These are phyloP conservation scores for Ophion ellenae DNA, from an alignment of 2,888 invertebrate species.

Conservation along the genomic window DNA sequence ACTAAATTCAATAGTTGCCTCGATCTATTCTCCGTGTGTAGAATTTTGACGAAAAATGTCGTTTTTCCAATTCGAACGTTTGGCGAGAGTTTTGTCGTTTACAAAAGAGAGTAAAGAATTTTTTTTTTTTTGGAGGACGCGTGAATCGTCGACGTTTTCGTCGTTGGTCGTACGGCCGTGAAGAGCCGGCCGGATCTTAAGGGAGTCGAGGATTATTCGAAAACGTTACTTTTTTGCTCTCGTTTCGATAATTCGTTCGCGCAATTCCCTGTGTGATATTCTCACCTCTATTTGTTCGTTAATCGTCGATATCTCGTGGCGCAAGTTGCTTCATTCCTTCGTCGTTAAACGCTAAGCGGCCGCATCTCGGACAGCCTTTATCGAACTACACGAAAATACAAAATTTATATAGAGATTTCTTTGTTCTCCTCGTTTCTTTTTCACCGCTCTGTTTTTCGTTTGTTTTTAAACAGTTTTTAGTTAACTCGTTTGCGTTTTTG, in stretches of 20 bases:
- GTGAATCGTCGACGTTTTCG: slow-evolving; percentile 51
- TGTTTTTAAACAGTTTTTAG: slow-evolving; percentile 53
- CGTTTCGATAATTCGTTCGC: slow-evolving; percentile 1
- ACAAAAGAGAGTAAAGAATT: slow-evolving; percentile 13
- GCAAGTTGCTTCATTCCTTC: slow-evolving; percentile 45
- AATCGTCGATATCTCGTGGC: slow-evolving; percentile 43
- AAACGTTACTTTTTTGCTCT: slow-evolving; percentile 12
- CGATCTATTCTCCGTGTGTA: neutral
- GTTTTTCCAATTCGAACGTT: neutral
- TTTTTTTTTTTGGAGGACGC: slow-evolving; percentile 46
- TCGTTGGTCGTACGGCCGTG: slow-evolving; percentile 54
- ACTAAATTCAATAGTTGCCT: slow-evolving; percentile 2
- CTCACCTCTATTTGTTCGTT: slow-evolving; percentile 40
- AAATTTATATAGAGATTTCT: slow-evolving; percentile 67
- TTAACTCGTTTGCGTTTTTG: slow-evolving; percentile 31
- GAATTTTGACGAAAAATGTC: neutral
- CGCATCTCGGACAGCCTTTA: slow-evolving; percentile 55
- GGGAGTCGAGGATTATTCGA: slow-evolving; percentile 9
- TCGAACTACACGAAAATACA: slow-evolving; percentile 66
- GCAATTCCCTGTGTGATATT: neutral
- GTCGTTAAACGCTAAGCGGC: slow-evolving; percentile 60
- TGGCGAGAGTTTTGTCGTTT: neutral
- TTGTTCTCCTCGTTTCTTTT: slow-evolving; percentile 30
- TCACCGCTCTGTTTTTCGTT: slow-evolving; percentile 15
- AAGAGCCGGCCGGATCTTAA: neutral